Percentiles rank a stretch among this genome's conserved stretches.
Evolutionary conservation across 2,113 vertebrate species (phyloP).

Genomic region (Paramisgurnus dabryanus): DNA sequence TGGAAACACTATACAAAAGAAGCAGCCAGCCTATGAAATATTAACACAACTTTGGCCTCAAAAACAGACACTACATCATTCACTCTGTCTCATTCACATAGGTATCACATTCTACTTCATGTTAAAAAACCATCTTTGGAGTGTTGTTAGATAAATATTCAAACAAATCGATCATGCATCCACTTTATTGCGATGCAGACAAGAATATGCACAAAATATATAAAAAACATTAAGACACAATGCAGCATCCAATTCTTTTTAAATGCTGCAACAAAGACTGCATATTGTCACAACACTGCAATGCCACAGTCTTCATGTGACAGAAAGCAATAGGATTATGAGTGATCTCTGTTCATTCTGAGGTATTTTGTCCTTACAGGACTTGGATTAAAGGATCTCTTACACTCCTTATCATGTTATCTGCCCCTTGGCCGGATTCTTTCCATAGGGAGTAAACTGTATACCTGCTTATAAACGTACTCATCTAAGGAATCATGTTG

Average conservation of each 20-base stretch:
- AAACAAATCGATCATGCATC: no score
- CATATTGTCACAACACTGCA: background rate
- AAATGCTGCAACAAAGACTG: background rate
- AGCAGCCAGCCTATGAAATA: slow-evolving; percentile 55
- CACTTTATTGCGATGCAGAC: background rate
- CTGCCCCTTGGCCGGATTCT: slow-evolving; percentile 26
- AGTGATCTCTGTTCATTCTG: slow-evolving; percentile 9
- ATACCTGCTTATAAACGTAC: slow-evolving; percentile 14
- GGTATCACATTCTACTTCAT: background rate
- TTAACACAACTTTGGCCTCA: slow-evolving; percentile 37
- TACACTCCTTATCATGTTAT: slow-evolving; percentile 46
- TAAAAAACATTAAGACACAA: background rate
- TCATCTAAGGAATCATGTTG: background rate
- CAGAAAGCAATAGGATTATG: slow-evolving; percentile 2
- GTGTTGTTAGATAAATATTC: no score
- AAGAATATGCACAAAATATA: background rate
- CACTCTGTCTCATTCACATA: slow-evolving; percentile 3
- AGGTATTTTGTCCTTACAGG: slow-evolving; percentile 3
- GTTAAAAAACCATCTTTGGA: background rate
- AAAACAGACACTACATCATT: slow-evolving; percentile 19
- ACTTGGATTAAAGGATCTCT: slow-evolving; percentile 14
- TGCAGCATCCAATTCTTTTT: background rate
- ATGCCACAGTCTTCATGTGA: background rate
- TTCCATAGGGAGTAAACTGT: slow-evolving; percentile 20
- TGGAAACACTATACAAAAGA: slow-evolving; percentile 45